Base-by-base conservation (phyloP, 2,797 vertebrate species). In the Lithobates sylvaticus region DNA sequence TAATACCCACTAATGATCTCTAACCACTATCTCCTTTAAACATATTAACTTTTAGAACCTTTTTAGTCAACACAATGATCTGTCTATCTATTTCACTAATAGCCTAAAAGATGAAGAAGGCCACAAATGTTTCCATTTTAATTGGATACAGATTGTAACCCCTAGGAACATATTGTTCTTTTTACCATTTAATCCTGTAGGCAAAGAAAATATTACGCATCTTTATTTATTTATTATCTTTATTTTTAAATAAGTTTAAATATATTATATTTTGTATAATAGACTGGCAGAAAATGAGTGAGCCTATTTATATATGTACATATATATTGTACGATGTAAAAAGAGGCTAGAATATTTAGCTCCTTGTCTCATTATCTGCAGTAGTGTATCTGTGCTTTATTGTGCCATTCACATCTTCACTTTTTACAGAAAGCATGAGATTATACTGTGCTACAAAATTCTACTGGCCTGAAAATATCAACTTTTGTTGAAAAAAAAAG, bases 201-300 rank as follows among this genome's bases (percentile, higher is more conserved):
- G 10, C 15, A 39, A 73, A 67, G 50, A 36, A 85, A 84, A 85
- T 32, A 68, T 79, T 65, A 79, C 84, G 36, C 84, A 73, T 79
- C 2, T 10, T 61, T 23, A 23, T 54, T 23, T 61, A 6, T 9
- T 23, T 61, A 3, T n/a, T n/a, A n/a, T n/a, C n/a, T 58, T 3
- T 16, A 3, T 54, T 21, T 61, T 6, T 18, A 61, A 61, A 23
- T 61, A 23, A 5, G 0, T 8, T 23, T 7, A 61, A 61, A 61
- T 23, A 61, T 23, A 12, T 61, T 23, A 5, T 8, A 54, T 54
- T 54, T 54, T 54, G 3, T 54, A 54, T 13, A 54, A 54, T 18
- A 3, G 16, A 54, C 15, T 54, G 5, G 1, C 15, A 3, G 15
- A 54, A 18, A 54, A 54, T 54, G 3, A 54, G 16, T 54, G 3